Evolutionary conservation across 2,888 invertebrate species (phyloP).

Genomic region (Cheilosia urbana): DNA sequence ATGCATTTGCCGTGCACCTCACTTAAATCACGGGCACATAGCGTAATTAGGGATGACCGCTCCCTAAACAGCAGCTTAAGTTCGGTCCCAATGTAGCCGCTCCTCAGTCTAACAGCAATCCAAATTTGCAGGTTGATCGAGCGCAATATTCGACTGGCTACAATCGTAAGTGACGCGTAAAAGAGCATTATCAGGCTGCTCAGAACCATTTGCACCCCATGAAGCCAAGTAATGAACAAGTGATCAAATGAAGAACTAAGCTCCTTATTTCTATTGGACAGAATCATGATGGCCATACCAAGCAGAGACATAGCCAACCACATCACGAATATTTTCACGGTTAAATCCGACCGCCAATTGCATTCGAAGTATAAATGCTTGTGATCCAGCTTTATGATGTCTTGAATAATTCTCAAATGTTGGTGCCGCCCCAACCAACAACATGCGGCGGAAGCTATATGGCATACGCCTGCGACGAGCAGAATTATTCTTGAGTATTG

Average conservation of each 20-base stretch:
- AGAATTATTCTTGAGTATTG: background rate
- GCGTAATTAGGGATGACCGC: background rate
- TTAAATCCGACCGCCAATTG: background rate
- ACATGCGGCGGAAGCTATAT: background rate
- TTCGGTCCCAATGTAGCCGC: background rate
- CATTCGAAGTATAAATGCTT: constrained; percentile 3
- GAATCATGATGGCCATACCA: background rate
- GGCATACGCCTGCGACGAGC: background rate
- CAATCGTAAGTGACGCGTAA: constrained; percentile 2
- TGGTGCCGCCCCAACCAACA: background rate
- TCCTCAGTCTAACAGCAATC: background rate
- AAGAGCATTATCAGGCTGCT: constrained; percentile 8
- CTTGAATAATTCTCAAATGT: background rate
- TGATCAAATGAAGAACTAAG: background rate
- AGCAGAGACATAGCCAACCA: background rate
- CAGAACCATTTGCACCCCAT: background rate
- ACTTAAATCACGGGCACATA: constrained; percentile 3
- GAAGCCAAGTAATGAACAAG: background rate
- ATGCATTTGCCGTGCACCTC: background rate
- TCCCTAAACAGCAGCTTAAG: constrained; percentile 18
- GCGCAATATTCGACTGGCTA: background rate
- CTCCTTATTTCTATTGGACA: too few relatives aligned
- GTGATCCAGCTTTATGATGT: background rate
- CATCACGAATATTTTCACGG: background rate
- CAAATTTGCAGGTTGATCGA: background rate